A percentile compares a stretch with the other conserved stretches of the same genome.
Conservation (phyloP, 2,888 invertebrate species). For the Torymus auratus region DNA sequence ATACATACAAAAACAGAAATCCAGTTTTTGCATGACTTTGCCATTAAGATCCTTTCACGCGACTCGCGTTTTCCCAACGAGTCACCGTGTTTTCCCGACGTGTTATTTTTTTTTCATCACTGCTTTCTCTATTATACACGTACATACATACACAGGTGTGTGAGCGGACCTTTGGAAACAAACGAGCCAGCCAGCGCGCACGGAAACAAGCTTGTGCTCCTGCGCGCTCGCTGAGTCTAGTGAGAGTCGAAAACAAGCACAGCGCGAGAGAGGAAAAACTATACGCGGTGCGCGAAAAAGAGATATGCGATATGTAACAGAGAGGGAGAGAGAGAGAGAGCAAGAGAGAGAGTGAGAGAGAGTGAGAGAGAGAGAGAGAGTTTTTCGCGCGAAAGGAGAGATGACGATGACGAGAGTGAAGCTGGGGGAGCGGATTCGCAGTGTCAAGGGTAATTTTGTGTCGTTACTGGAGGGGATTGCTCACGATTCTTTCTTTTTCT, state of each 20-base stretch:
- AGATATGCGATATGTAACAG: no score
- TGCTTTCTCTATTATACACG: not conserved
- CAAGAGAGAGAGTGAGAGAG: not conserved
- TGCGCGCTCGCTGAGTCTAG: no score
- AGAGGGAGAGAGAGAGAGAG: not conserved
- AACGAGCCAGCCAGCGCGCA: not conserved
- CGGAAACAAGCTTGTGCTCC: not conserved
- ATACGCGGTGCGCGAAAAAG: not conserved
- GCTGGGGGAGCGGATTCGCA: not conserved
- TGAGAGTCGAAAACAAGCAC: slow-evolving; percentile 23
- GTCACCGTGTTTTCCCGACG: not conserved
- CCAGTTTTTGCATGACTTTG: slow-evolving; percentile 28
- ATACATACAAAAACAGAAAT: slow-evolving; percentile 5
- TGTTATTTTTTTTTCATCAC: not conserved
- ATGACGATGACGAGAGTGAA: not conserved
- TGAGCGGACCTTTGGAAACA: not conserved
- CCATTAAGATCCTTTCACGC: slow-evolving; percentile 10
- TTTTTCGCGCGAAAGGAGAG: not conserved
- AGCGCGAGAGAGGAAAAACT: not conserved
- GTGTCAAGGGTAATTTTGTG: slow-evolving; percentile 21
- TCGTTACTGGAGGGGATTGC: not conserved
- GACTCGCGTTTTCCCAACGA: not conserved
- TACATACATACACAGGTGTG: not conserved
- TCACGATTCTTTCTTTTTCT: not conserved
- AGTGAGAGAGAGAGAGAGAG: not conserved